Conservation (phyloP, 2,113 vertebrate genomes). For the Uria aalge region DNA sequence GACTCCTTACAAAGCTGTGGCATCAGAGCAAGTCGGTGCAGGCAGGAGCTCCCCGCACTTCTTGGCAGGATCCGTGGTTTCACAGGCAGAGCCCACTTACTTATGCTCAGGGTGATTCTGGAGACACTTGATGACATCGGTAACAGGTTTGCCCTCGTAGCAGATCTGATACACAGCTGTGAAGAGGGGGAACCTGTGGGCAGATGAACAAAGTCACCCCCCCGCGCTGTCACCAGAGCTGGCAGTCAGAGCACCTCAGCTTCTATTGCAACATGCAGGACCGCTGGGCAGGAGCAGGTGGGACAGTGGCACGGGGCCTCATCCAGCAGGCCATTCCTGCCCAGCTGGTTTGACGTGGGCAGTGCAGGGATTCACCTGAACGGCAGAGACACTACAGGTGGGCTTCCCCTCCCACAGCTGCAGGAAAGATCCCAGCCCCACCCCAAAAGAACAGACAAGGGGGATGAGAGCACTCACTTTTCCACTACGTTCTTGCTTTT, state of each 20-base stretch:
- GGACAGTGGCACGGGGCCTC: neutral
- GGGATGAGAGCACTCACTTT: slow-evolving; percentile 80
- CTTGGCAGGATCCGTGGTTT: neutral
- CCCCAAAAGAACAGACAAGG: neutral
- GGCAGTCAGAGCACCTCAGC: neutral
- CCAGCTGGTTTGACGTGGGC: neutral
- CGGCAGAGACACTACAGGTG: neutral
- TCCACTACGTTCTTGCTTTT: slow-evolving; percentile 84
- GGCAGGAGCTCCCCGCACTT: neutral
- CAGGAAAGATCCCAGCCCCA: neutral
- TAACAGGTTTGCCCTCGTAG: slow-evolving; percentile 84
- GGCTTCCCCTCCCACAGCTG: neutral
- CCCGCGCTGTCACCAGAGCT: neutral
- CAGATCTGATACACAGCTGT: slow-evolving; percentile 91
- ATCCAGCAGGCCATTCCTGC: neutral
- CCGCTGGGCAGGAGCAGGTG: neutral
- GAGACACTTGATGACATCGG: slow-evolving; percentile 88
- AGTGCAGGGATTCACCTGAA: neutral
- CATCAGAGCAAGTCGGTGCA: neutral
- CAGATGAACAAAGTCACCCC: neutral
- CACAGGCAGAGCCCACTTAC: slow-evolving; percentile 51
- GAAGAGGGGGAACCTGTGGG: slow-evolving; percentile 91
- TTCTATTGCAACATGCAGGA: accelerated
- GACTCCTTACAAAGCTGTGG: neutral
- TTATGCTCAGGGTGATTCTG: slow-evolving; percentile 95